These are phyloP conservation scores for Stenchaetothrips biformis DNA, from an alignment of 2,888 invertebrate genomes.

Conservation along the genomic window DNA sequence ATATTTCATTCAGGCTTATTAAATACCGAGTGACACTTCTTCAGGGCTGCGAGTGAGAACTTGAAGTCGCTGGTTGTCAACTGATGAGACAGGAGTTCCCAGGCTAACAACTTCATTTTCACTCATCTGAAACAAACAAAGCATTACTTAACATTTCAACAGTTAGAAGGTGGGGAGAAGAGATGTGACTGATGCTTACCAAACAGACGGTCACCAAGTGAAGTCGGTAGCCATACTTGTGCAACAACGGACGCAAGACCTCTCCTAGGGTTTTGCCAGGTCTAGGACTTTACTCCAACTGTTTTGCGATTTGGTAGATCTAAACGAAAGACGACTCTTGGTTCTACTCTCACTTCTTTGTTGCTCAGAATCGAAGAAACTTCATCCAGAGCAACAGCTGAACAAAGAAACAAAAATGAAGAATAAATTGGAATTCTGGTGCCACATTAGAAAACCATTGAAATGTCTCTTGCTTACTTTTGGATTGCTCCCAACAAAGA, in stretches of 20 bases:
- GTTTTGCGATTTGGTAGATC: constrained; percentile 76
- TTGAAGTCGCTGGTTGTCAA: constrained; percentile 56
- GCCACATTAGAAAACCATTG: not conserved
- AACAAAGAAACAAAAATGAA: constrained; percentile 40
- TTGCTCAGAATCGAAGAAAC: constrained; percentile 71
- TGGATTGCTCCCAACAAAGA: constrained; percentile 43
- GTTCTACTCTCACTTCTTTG: constrained; percentile 79
- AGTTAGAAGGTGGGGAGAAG: not conserved
- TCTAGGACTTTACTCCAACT: constrained; percentile 83
- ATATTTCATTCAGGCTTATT: too few relatives aligned
- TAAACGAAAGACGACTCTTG: constrained; percentile 75
- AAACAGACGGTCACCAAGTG: constrained; percentile 56
- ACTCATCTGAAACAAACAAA: constrained; percentile 45
- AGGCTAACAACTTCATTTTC: constrained; percentile 49
- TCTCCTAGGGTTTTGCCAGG: constrained; percentile 74
- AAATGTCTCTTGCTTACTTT: constrained; percentile 32
- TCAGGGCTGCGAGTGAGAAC: constrained; percentile 47
- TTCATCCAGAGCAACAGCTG: constrained; percentile 64
- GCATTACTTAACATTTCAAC: not conserved
- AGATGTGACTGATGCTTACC: constrained; percentile 35
- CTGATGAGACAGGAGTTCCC: constrained; percentile 46
- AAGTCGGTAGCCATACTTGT: constrained; percentile 74
- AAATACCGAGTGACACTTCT: constrained; percentile 38
- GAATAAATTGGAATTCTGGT: constrained; percentile 12
- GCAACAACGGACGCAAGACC: constrained; percentile 78